These are phyloP conservation scores for Zaprionus obscuricornis DNA, from an alignment of 2,888 invertebrate species.

Conservation along the genomic window DNA sequence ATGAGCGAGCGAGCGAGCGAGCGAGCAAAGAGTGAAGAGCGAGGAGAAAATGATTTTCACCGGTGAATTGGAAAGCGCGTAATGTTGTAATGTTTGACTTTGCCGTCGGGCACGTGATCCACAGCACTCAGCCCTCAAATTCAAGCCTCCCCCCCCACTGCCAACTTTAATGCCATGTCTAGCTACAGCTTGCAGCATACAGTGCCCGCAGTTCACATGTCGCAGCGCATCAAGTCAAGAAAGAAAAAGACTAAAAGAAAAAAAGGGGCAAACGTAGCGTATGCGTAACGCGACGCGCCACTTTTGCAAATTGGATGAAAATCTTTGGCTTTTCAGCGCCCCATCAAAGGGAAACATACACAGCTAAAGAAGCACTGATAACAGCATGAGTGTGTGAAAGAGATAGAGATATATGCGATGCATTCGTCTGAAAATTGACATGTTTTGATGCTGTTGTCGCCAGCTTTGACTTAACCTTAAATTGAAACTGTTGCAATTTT, in stretches of 20 bases:
- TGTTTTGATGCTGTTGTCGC: constrained; percentile 48
- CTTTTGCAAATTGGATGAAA: constrained; percentile 76
- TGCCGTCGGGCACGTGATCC: constrained; percentile 61
- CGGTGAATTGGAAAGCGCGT: constrained; percentile 76
- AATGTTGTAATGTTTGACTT: constrained; percentile 72
- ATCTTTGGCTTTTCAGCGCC: constrained; percentile 71
- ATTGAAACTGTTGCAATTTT: constrained; percentile 32
- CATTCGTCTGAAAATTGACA: constrained; percentile 74
- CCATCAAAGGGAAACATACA: constrained; percentile 37
- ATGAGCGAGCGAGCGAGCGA: no score
- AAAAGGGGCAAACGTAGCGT: no score
- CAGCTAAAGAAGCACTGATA: constrained; percentile 12
- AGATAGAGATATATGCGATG: no score
- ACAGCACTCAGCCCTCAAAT: neutral
- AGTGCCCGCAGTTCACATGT: constrained; percentile 40
- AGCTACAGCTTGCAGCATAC: constrained; percentile 1
- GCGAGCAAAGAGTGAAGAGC: neutral
- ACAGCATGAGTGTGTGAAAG: no score
- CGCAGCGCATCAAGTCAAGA: constrained; percentile 37
- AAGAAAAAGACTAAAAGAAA: no score
- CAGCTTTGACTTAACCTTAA: constrained; percentile 20
- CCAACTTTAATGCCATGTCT: neutral
- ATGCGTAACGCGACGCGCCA: constrained; percentile 66
- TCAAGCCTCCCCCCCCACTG: neutral
- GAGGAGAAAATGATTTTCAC: constrained; percentile 67